A percentile compares a stretch with the other conserved stretches of the same genome.
Conservation (phyloP, 2,113 vertebrate genomes). For the Silurus meridionalis region DNA sequence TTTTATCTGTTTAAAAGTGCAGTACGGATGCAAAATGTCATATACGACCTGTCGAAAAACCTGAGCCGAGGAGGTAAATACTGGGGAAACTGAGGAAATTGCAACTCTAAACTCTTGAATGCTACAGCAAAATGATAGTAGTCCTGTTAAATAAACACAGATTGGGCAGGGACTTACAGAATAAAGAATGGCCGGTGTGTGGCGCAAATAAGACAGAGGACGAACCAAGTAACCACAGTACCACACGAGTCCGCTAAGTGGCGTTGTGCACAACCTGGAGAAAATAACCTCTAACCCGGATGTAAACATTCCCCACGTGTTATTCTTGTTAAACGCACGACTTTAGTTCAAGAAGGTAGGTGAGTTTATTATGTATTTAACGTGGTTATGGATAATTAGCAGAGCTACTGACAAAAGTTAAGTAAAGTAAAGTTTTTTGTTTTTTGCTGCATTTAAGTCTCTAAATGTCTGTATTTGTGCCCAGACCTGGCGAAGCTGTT, state of each 20-base stretch:
- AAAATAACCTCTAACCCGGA: conserved; percentile 37
- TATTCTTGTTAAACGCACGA: neutral
- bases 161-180: neutral
- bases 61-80: no score
- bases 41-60: no score
- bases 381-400: neutral
- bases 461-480: neutral
- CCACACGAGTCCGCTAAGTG: neutral
- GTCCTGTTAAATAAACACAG: neutral
- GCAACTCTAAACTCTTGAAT: no score
- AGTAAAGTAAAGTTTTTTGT: no score
- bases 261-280: neutral
- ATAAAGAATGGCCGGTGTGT: neutral
- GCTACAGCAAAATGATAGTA: no score
- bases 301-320: conserved; percentile 39
- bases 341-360: neutral
- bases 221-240: neutral
- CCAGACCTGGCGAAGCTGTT: neutral
- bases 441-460: neutral
- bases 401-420: neutral
- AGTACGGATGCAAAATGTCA: no score
- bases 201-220: neutral
- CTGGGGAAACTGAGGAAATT: no score
- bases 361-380: neutral
- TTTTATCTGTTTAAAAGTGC: neutral